Percentiles rank a stretch among this genome's conserved stretches.
Evolutionary conservation across 1,140 invertebrate species (phyloP).

Genomic region (Pristionchus pacificus): DNA sequence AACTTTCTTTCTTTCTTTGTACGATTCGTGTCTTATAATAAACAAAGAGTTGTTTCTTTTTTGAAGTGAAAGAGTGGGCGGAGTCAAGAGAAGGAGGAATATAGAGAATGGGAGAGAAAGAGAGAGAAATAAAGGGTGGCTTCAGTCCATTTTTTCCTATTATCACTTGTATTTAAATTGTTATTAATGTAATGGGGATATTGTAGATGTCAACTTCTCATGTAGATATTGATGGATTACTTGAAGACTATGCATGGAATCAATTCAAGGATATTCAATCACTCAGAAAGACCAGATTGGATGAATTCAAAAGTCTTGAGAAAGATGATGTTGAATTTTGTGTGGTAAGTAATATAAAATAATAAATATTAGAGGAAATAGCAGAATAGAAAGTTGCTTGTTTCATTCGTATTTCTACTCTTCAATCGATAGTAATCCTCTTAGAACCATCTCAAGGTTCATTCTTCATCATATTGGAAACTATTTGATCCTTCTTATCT

Average conservation of each 20-base stretch:
- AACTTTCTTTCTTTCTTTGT: too few relatives aligned
- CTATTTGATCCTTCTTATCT: conserved; percentile 13
- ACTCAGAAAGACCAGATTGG: conserved; percentile 58
- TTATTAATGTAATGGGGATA: not conserved
- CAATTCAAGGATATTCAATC: conserved; percentile 55
- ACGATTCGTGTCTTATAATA: too few relatives aligned
- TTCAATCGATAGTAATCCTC: not conserved
- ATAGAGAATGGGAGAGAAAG: too few relatives aligned
- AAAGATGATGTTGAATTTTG: conserved; percentile 51
- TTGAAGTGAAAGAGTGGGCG: not conserved
- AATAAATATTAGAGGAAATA: too few relatives aligned
- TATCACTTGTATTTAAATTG: not conserved
- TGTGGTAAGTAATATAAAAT: conserved; percentile 48
- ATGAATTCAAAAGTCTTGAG: conserved; percentile 49
- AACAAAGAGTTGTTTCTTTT: too few relatives aligned
- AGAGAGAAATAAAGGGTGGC: not conserved
- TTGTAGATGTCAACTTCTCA: conserved; percentile 41
- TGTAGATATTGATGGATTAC: conserved; percentile 58
- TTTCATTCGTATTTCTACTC: too few relatives aligned
- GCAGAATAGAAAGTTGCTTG: too few relatives aligned
- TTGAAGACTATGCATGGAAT: conserved; percentile 60
- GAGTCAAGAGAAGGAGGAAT: not conserved
- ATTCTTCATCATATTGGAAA: conserved; percentile 3
- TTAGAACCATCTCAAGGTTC: not conserved
- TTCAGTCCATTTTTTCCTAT: not conserved